Evolutionary conservation across 2,797 vertebrate species (phyloP).

Genomic region (Mallotus villosus): DNA sequence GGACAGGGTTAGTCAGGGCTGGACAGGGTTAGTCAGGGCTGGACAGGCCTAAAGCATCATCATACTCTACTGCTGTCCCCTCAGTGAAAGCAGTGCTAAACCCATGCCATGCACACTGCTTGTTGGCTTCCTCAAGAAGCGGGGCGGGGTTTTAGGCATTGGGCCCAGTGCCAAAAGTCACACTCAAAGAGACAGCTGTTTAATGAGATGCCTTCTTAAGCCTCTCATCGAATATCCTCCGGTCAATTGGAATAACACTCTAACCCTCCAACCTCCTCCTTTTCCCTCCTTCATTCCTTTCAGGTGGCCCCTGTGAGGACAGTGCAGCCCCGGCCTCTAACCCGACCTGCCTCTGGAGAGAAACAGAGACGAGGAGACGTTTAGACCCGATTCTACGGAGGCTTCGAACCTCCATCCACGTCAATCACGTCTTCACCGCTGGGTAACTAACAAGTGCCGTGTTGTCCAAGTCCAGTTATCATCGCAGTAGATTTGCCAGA

Average conservation of each 20-base stretch:
- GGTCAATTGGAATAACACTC: slow-evolving; percentile 37
- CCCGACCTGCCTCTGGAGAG: neutral
- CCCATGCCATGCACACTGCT: neutral
- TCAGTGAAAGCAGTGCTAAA: too few relatives aligned
- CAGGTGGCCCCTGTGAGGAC: slow-evolving; percentile 25
- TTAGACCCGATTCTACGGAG: slow-evolving; percentile 66
- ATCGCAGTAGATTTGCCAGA: neutral
- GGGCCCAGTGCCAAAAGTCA: slow-evolving; percentile 50
- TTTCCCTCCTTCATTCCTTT: slow-evolving; percentile 5
- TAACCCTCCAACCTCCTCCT: slow-evolving; percentile 42
- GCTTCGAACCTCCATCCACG: slow-evolving; percentile 69
- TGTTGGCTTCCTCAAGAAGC: neutral
- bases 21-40: too few relatives aligned
- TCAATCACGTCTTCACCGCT: slow-evolving; percentile 81
- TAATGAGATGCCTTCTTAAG: slow-evolving; percentile 51
- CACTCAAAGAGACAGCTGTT: slow-evolving; percentile 58
- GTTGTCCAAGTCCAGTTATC: neutral
- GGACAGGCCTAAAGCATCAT: too few relatives aligned
- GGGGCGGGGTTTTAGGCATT: slow-evolving; percentile 34
- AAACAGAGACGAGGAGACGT: slow-evolving; percentile 29
- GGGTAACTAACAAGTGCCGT: slow-evolving; percentile 62
- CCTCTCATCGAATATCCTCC: slow-evolving; percentile 55
- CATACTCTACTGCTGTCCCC: neutral
- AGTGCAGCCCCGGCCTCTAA: slow-evolving; percentile 18
- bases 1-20: too few relatives aligned